A percentile compares a stretch with the other conserved stretches of the same genome.
Conservation (phyloP, 2,888 invertebrate genomes). For the Brachyptera putata region DNA sequence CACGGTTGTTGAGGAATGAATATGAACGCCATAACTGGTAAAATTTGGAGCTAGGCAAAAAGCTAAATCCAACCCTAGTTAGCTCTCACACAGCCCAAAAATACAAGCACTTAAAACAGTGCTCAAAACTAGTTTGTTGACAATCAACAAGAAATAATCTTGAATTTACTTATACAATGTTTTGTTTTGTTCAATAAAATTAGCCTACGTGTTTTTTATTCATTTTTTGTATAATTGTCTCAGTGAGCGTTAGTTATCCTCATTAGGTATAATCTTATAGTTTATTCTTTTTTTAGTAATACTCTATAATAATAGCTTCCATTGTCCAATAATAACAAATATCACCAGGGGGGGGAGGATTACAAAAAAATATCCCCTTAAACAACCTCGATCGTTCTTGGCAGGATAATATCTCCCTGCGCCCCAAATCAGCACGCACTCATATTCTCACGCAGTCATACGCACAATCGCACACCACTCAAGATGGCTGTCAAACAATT, state of each 20-base stretch:
- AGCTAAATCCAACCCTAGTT: slow-evolving; percentile 50
- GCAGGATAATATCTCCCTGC: slow-evolving; percentile 27
- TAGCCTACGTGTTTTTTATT: slow-evolving; percentile 29
- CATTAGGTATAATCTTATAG: slow-evolving; percentile 31
- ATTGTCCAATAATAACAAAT: slow-evolving; percentile 34
- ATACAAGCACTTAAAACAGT: slow-evolving; percentile 66
- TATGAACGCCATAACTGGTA: slow-evolving; percentile 37
- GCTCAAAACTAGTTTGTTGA: slow-evolving; percentile 50
- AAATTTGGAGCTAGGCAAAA: slow-evolving; percentile 53
- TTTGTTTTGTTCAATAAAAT: slow-evolving; percentile 34
- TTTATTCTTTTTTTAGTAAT: slow-evolving; percentile 30
- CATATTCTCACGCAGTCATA: slow-evolving; percentile 25
- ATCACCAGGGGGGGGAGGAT: slow-evolving; percentile 31
- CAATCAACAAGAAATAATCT: slow-evolving; percentile 35
- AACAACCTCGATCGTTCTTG: slow-evolving; percentile 28
- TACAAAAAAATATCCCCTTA: slow-evolving; percentile 31
- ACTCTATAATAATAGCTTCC: slow-evolving; percentile 31
- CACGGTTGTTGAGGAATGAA: slow-evolving; percentile 44
- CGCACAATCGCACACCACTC: slow-evolving; percentile 24
- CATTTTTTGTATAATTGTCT: slow-evolving; percentile 25
- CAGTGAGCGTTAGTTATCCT: slow-evolving; percentile 32
- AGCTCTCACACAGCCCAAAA: slow-evolving; percentile 58
- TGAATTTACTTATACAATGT: slow-evolving; percentile 35
- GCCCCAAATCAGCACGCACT: slow-evolving; percentile 7
- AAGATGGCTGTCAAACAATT: not conserved